Evolutionary conservation across 2,113 vertebrate species (phyloP), one percentile per base, ranked within the genome.

Genomic region (Xerus inauris): DNA sequence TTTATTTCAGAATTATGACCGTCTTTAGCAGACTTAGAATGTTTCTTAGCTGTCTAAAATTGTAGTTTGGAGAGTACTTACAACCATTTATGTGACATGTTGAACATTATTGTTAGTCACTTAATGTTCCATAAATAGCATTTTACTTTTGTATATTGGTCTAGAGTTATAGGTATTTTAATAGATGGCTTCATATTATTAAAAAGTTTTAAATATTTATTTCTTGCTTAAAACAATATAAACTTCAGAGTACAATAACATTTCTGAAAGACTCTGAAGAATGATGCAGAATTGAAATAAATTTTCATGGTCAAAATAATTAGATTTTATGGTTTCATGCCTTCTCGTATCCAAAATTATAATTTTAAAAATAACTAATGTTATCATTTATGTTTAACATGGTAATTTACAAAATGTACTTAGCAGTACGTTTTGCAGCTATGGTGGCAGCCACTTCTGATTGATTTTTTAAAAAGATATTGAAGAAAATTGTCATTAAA

Each of bases 321-420:
- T 49, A 65, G 73, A 32, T 8, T 96, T 93, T 95, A 71, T 95
- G 76, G 30, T 42, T 73, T 45, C 14, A 87, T 40, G 42, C 89
- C 24, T 94, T 98, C 97, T 93, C 47, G 75, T 88, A 77, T 94
- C 38, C 0, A 0, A 85, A 95, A 79, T 42, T 6, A 76, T 72
- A 1, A 16, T 67, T 32, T 65, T 3, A 8, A 57, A 62, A 62
- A 62, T 17, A 17, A 67, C 35, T 47, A 47, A 45, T 14, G 14
- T 40, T 12, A 17, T 22, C 26, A 89, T 83, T 95, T 96, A 40
- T 94, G 26, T 97, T 96, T 95, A 97, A 97, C 77, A 35, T 83
- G 88, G 32, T 40, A 64, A 88, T 96, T 85, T 82, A 95, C 84
- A 92, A 96, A 97, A 95, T 92, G 90, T 88, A 95, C 94, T 96